A percentile compares a stretch with the other conserved stretches of the same genome.
Evolutionary conservation across 2,797 vertebrate genomes (phyloP).

Genomic region (Champsocephalus gunnari): DNA sequence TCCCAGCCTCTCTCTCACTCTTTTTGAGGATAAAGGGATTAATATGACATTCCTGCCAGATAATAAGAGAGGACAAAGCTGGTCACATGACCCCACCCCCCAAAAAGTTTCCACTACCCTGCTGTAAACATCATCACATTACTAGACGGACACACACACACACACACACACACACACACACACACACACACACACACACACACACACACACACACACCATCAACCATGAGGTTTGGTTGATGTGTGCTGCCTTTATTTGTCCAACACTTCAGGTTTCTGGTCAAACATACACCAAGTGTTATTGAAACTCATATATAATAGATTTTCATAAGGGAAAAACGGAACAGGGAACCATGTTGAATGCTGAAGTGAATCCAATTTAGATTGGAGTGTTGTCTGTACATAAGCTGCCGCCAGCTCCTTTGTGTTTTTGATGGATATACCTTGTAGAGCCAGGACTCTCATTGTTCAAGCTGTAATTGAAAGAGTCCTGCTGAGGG

Average conservation of each 20-base stretch:
- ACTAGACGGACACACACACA: constrained; percentile 27
- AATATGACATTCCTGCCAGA: constrained; percentile 80
- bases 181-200: background rate
- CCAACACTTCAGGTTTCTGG: background rate
- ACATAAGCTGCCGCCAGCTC: constrained; percentile 16
- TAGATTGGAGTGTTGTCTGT: constrained; percentile 23
- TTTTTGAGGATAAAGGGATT: constrained; percentile 81
- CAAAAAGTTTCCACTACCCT: constrained; percentile 78
- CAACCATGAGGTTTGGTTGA: background rate
- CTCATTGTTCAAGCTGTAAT: constrained; percentile 45
- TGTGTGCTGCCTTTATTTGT: background rate
- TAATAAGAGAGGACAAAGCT: constrained; percentile 80
- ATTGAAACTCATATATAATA: constrained; percentile 19
- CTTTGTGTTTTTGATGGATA: constrained; percentile 55
- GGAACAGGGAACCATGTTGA: constrained; percentile 21
- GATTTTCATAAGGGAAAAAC: constrained; percentile 18
- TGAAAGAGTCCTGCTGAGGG: constrained; percentile 45
- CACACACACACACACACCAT: too few relatives aligned
- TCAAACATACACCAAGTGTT: constrained; percentile 6
- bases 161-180: constrained; percentile 29
- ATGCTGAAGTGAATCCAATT: constrained; percentile 46
- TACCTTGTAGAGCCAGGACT: constrained; percentile 17
- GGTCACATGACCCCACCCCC: constrained; percentile 75
- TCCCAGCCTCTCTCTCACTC: constrained; percentile 34
- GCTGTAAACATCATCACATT: constrained; percentile 73